phyloP scores from a whole-genome alignment of 2,888 invertebrate species.

The Drosophila glabriapex region DNA sequence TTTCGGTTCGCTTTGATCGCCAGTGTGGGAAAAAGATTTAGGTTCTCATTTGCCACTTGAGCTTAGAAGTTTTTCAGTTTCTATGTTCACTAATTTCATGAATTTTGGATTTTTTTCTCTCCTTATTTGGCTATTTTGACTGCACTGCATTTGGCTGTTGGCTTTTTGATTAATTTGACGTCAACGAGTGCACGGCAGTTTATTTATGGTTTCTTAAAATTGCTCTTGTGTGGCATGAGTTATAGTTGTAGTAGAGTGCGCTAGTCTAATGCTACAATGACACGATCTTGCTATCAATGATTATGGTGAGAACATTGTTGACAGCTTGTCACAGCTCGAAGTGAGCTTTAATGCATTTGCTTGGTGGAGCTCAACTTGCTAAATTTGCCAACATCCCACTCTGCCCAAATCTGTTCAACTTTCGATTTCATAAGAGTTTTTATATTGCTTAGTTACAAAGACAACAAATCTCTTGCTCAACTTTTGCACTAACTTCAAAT shows the following conservation, averaged over 20 bases:
- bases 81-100: constrained; percentile 50
- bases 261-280: constrained; percentile 36
- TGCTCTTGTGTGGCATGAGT: constrained; percentile 54
- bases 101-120: constrained; percentile 16
- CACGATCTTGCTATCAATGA: constrained; percentile 20
- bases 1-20: constrained; percentile 66
- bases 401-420: background rate
- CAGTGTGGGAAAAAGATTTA: constrained; percentile 65
- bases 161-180: constrained; percentile 73
- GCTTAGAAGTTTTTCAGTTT: constrained; percentile 37
- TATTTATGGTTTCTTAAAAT: constrained; percentile 65
- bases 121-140: constrained; percentile 63
- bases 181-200: constrained; percentile 76
- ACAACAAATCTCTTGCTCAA: constrained; percentile 43
- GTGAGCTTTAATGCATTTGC: background rate
- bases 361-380: background rate
- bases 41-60: constrained; percentile 74
- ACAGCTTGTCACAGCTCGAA: background rate
- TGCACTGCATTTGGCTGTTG: constrained; percentile 68
- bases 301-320: background rate
- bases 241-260: constrained; percentile 42
- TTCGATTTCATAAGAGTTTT: constrained; percentile 1
- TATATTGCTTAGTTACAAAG: constrained; percentile 47
- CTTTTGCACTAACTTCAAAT: constrained; percentile 29
- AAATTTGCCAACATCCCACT: background rate